Conservation (phyloP, 2,113 vertebrate species). For the Meles meles region DNA sequence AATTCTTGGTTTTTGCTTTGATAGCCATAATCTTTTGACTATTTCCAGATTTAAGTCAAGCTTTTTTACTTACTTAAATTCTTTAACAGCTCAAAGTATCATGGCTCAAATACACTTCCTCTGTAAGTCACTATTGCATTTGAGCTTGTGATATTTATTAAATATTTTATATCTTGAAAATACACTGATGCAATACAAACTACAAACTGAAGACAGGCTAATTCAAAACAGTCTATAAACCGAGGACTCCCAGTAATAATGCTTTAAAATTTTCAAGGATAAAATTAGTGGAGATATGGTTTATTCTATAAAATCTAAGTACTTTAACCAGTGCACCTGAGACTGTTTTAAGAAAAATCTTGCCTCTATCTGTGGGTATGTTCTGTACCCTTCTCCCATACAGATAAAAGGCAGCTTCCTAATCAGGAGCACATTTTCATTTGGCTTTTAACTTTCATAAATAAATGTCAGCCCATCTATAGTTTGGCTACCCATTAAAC, state of each 20-base stretch:
- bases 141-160: slow-evolving; percentile 15
- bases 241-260: neutral
- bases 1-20: neutral
- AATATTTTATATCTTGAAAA: neutral
- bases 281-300: neutral
- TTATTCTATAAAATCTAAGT: neutral
- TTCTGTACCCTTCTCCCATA: neutral
- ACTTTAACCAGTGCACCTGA: neutral
- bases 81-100: slow-evolving; percentile 7
- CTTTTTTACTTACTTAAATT: neutral
- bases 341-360: neutral
- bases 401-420: neutral
- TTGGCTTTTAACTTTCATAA: slow-evolving; percentile 3
- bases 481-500: neutral
- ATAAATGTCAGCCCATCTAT: neutral
- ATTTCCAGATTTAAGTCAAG: neutral
- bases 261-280: neutral
- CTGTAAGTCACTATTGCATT: neutral
- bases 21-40: neutral
- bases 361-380: neutral
- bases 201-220: neutral
- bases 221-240: neutral
- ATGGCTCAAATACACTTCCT: neutral
- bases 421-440: neutral
- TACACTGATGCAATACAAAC: neutral